Percentiles rank a stretch among this genome's conserved stretches.
These are phyloP conservation scores for Simalia tracyae DNA, from an alignment of 2,797 vertebrate species.

Conservation along the genomic window DNA sequence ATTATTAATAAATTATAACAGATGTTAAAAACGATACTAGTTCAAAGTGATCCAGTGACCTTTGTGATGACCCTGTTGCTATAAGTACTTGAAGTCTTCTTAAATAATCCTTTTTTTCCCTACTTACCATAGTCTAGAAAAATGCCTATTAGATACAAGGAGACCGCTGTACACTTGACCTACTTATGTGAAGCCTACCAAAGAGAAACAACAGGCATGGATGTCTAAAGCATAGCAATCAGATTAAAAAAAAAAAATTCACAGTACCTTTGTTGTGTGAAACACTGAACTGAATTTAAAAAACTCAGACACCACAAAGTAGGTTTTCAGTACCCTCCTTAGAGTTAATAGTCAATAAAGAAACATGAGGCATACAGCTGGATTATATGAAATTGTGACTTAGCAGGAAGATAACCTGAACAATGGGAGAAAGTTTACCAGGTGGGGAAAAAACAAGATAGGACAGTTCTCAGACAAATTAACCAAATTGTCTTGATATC, in stretches of 20 bases:
- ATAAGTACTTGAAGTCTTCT: neutral
- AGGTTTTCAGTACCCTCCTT: neutral
- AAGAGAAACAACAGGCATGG: neutral
- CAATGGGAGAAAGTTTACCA: neutral
- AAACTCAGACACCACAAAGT: neutral
- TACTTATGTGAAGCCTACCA: neutral
- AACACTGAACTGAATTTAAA: neutral
- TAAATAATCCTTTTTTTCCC: neutral
- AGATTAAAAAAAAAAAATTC: neutral
- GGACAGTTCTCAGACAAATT: constrained; percentile 20
- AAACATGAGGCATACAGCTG: neutral
- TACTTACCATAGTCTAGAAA: neutral
- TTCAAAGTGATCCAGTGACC: neutral
- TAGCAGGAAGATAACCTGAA: neutral
- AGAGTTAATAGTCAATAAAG: neutral
- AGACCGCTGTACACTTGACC: neutral
- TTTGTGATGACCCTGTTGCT: neutral
- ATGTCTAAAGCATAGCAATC: neutral
- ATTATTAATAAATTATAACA: too few relatives aligned
- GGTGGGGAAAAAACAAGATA: neutral
- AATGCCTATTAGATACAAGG: neutral
- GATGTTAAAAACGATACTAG: neutral
- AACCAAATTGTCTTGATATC: neutral
- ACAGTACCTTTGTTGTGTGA: neutral
- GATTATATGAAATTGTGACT: neutral